Base-by-base conservation (phyloP, 2,797 vertebrate genomes). In the Centroberyx gerrardi region DNA sequence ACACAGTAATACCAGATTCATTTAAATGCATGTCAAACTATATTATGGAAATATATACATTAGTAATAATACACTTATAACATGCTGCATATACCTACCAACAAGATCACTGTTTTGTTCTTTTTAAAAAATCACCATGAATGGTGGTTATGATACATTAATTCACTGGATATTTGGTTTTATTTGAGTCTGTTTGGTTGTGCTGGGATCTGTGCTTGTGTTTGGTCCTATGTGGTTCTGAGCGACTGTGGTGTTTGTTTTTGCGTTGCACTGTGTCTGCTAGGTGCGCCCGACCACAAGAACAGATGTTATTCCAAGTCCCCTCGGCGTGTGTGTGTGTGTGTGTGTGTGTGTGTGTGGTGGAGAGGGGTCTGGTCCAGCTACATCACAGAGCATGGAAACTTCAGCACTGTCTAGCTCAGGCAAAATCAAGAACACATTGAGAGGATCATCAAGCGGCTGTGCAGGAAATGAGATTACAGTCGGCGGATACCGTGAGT, bases 401-500 rank as follows among this genome's bases (percentile, higher is more conserved):
- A 49, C 70, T 63, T 29, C 29, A 38, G 29, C 18, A 58, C 18
- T 46, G 61, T 72, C 61, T 72, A 10, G 31, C 38, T 15, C 4
- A n/a, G 33, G 33, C 29, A 27, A 38, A 27, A 27, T 33, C 60
- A 55, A 44, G 53, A 62, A 72, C 70, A 72, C 14, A 64, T 72
- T 72, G 40, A 72, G 48, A 15, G 52, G 51, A 51, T 61, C 56
- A 38, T 9, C 48, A n/a, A 33, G 54, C 59, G 46, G 60, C 49
- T 1, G 49, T 56, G 51, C 29, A 49, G 74, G 67, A 76, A 79
- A 62, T 68, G 36, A 54, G 59, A 64, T 72, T 76, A 40, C 38
- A 55, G 68, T 49, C 27, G 44, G 51, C 28, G 46, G 51, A 38
- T 52, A 55, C 53, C 46, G 31, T 55, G 27, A 68, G 33, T 74